These are phyloP conservation scores for Creontiades dilutus DNA, from an alignment of 2,888 invertebrate genomes.

Conservation along the genomic window DNA sequence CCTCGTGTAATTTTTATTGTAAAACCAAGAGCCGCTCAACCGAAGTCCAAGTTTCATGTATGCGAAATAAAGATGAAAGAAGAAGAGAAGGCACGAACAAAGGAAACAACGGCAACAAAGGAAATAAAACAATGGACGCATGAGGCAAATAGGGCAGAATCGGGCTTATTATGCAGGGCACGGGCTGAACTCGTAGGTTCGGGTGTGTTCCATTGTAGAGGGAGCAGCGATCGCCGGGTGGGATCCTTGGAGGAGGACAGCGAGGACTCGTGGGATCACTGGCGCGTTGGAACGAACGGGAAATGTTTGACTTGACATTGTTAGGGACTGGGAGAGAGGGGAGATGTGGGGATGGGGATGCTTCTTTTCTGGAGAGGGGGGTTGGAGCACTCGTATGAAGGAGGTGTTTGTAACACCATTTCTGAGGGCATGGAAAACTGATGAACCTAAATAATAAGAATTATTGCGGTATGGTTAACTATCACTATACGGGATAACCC, in stretches of 20 bases:
- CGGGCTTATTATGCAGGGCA: constrained; percentile 45
- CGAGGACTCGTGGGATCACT: neutral
- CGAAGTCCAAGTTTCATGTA: neutral
- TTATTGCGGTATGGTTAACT: too few relatives aligned
- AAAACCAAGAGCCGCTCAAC: too few relatives aligned
- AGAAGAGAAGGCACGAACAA: neutral
- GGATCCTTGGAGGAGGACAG: constrained; percentile 2
- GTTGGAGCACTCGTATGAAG: too few relatives aligned
- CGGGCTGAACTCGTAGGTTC: constrained; percentile 37
- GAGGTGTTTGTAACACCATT: too few relatives aligned
- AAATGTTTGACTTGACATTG: constrained; percentile 38
- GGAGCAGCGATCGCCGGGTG: constrained; percentile 24
- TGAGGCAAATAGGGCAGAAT: constrained; percentile 41
- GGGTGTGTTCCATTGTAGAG: constrained; percentile 46
- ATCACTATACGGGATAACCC: too few relatives aligned
- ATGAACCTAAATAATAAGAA: too few relatives aligned
- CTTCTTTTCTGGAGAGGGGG: too few relatives aligned
- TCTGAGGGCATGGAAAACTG: too few relatives aligned
- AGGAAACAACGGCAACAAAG: constrained; percentile 40
- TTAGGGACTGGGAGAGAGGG: too few relatives aligned
- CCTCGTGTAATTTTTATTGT: too few relatives aligned
- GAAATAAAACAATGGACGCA: constrained; percentile 41
- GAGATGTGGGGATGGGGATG: too few relatives aligned
- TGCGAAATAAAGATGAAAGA: constrained; percentile 23
- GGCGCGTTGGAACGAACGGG: constrained; percentile 15